Evolutionary conservation across 2,797 vertebrate species (phyloP).

Genomic region (Tauraco hartlaubi): DNA sequence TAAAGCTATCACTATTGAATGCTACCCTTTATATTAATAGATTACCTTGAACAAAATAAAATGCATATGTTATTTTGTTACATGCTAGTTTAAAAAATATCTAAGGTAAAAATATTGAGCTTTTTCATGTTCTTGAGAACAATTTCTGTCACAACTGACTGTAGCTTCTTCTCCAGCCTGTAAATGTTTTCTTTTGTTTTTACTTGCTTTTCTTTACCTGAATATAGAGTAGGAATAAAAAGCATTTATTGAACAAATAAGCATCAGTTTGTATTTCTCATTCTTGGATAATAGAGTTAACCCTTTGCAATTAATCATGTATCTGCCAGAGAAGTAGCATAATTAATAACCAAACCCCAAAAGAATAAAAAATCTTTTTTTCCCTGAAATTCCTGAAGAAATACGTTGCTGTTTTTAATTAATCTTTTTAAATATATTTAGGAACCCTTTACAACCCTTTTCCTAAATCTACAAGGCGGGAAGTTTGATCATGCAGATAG

Average conservation of each 20-base stretch:
- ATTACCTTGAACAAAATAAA: constrained; percentile 3
- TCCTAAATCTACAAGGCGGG: constrained; percentile 97
- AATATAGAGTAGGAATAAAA: not conserved
- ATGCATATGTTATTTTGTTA: not conserved
- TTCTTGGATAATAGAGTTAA: not conserved
- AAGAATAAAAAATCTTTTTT: not conserved
- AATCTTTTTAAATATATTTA: constrained; percentile 44
- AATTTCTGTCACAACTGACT: not conserved
- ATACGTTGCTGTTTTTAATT: not conserved
- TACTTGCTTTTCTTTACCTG: not conserved
- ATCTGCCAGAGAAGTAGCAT: not conserved
- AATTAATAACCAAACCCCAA: not conserved
- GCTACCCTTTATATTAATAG: not conserved
- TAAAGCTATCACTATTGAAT: constrained; percentile 41
- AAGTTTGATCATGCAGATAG: constrained; percentile 98
- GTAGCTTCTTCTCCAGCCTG: not conserved
- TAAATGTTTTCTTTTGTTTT: not conserved
- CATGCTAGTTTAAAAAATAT: not conserved
- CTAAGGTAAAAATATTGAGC: not conserved
- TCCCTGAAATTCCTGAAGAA: not conserved
- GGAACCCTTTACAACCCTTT: constrained; percentile 98
- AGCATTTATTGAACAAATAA: not conserved
- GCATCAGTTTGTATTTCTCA: not conserved
- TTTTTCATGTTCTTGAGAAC: not conserved
- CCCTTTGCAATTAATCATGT: not conserved